Conservation (phyloP, 2,888 invertebrate genomes). For the Seladonia tumulorum region DNA sequence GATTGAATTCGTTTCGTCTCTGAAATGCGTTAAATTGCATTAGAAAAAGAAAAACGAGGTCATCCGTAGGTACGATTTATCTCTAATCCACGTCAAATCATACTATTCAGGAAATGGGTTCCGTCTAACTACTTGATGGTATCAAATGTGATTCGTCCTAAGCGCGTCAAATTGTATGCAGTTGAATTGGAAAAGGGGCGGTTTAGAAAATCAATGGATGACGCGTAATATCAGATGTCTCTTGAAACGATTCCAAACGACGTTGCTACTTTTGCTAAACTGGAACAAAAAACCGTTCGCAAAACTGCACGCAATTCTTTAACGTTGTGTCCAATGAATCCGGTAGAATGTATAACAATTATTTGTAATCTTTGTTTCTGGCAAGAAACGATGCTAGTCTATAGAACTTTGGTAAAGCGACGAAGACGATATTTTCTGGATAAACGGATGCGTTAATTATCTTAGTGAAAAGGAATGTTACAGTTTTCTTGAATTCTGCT, state of each 20-base stretch:
- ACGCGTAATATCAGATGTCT: neutral
- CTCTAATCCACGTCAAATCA: constrained; percentile 19
- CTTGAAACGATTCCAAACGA: neutral
- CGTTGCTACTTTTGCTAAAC: neutral
- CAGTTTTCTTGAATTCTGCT: neutral
- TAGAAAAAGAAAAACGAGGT: neutral
- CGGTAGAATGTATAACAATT: neutral
- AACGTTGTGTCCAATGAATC: neutral
- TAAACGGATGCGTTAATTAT: neutral
- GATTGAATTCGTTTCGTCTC: neutral
- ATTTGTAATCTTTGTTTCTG: neutral
- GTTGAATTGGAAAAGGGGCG: neutral
- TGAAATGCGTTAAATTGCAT: constrained; percentile 10
- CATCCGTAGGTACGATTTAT: neutral
- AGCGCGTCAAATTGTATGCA: constrained; percentile 1
- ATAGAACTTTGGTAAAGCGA: neutral
- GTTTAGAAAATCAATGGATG: constrained; percentile 23
- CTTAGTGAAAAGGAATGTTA: neutral
- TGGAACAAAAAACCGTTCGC: neutral
- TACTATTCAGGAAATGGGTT: constrained; percentile 12
- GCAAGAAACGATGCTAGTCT: neutral
- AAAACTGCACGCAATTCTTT: neutral
- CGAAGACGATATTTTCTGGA: neutral
- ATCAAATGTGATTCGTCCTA: constrained; percentile 33
- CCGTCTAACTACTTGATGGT: constrained; percentile 19